Base-by-base conservation (phyloP, 92 coral and sea anemone species). In the Porites divaricata region DNA sequence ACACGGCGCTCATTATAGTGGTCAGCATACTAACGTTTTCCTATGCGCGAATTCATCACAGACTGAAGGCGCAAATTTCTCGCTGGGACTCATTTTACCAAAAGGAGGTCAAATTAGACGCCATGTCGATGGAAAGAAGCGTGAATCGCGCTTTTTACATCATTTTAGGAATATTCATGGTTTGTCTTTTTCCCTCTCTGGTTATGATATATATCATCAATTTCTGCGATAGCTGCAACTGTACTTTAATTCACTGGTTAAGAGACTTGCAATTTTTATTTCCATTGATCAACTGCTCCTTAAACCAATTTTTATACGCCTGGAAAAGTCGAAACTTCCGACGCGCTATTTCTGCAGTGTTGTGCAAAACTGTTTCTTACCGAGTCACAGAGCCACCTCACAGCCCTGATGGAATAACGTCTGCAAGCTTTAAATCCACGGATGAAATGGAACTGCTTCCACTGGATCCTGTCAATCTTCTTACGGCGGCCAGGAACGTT, bases 1-100 rank as follows among this genome's bases (percentile, higher is more conserved):
- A 94, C 66, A 89, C 95, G 10, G 91, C 94, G 1, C 90, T 96
- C 12, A 67, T 96, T 61, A 83, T 91, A 9, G 92, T 97, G 1
- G 90, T 96, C 70, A 68, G 66, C 50, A 92, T 94, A 45, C 65
- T 94, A 19, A 83, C 87, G 16, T 79, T 91, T 25, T 79, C 94
- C 2, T 91, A 87, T 53, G 86, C 79, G 19, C 90, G 87, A 62
- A 89, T 91, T 23, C 86, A 87, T 70, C 89, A 88, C 54, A 83
- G 89, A 67, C 76, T 91, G 53, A 88, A 88, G 58, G 52, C 59
- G 1, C 92, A 91, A 67, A 81, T 90, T 13, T 74, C 81, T 59
- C 84, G 83, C 41, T 91, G 93, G 94, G 81, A 70, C 73, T 70
- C 84, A 56, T 62, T 83, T 77, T 35, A 88, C 51, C 72, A 79